phyloP scores from a whole-genome alignment of 2,888 invertebrate species.

The Plagodis pulveraria region DNA sequence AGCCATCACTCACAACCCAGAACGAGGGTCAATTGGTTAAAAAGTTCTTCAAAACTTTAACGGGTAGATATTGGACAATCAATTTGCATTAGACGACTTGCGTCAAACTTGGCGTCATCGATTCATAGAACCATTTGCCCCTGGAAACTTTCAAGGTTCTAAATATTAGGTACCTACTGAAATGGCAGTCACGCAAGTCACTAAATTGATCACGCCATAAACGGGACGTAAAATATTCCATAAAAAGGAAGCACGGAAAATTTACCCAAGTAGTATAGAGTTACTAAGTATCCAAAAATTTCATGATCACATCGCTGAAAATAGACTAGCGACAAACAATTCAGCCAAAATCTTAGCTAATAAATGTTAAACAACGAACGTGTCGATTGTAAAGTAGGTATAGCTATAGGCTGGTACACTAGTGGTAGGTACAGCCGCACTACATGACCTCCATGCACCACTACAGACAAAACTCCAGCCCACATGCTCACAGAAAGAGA shows the following conservation, averaged over 20 bases:
- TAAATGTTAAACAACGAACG: constrained; percentile 55
- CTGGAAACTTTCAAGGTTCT: constrained; percentile 42
- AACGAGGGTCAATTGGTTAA: constrained; percentile 74
- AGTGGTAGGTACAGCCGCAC: constrained; percentile 37
- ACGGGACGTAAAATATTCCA: constrained; percentile 25
- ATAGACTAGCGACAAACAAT: constrained; percentile 49
- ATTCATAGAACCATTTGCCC: constrained; percentile 45
- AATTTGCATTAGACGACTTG: constrained; percentile 70
- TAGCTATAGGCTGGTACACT: constrained; percentile 15
- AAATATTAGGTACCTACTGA: constrained; percentile 17
- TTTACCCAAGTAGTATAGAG: neutral
- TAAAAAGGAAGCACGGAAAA: constrained; percentile 16
- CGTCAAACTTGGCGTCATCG: constrained; percentile 71
- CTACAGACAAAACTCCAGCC: constrained; percentile 54
- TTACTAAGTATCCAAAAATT: constrained; percentile 15
- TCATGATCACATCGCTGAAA: constrained; percentile 54
- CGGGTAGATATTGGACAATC: constrained; percentile 58
- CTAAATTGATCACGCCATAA: constrained; percentile 25
- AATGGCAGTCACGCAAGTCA: constrained; percentile 36
- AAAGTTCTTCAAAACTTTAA: constrained; percentile 68
- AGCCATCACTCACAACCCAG: constrained; percentile 48
- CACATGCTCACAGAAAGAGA: constrained; percentile 52
- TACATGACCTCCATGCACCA: constrained; percentile 71
- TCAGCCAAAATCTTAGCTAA: neutral
- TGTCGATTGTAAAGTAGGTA: constrained; percentile 28